Evolutionary conservation across 2,113 vertebrate species (phyloP), one percentile per base, ranked within the genome.

Genomic region (Scolopax mira): DNA sequence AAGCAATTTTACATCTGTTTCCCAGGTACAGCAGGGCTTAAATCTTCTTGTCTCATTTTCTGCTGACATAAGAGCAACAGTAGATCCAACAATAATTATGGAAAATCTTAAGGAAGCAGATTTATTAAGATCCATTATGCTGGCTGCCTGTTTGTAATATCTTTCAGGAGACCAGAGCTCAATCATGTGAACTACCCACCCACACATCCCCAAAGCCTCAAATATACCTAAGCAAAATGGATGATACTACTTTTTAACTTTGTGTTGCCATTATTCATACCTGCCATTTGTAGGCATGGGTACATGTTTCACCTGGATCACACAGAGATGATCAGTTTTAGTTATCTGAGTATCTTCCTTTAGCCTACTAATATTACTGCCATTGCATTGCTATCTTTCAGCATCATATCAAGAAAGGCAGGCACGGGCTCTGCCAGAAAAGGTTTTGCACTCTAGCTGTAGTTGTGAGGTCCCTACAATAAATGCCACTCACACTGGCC

Each of bases 31-130:
- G 73, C 37, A 70, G 77, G 70, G 81, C 52, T 91, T 95, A 80
- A 96, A 92, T 94, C 83, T 96, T 95, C 82, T 89, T 74, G 72
- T 73, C 69, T 90, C 83, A 24, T 66, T 97, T 96, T 96, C 86
- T 95, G 90, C 90, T 96, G 94, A 90, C 57, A 62, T 46, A 52
- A 93, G 52, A 90, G 86, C 49, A 90, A 65, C 83, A 85, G 73
- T 75, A 87, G 92, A 92, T 96, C 93, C 93, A 96, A 92, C 57
- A 94, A 94, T 57, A 96, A 96, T 90, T 90, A 84, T 22, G 75
- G 92, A 95, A 97, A 95, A 84, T 74, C 64, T 92, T 81, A 93
- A 95, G 85, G 90, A 96, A 96, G 87, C 41, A 84, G 60, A 57
- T 89, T 95, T 93, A 96, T 97, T 86, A 89, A 90, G 82, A 93